Conservation (phyloP, 2,113 vertebrate species). For the Cavia porcellus region DNA sequence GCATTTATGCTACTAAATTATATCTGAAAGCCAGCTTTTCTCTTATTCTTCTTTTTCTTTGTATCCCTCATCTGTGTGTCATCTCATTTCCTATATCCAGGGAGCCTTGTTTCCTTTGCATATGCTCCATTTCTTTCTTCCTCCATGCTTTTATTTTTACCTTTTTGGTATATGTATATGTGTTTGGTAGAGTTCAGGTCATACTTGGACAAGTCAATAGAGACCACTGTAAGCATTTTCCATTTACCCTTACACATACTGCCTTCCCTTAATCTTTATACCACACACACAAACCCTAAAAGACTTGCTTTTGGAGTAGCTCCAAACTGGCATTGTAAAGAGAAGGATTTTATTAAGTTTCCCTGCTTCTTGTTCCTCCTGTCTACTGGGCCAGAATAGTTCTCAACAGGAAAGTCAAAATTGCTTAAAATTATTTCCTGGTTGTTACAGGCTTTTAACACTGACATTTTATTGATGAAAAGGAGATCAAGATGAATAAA, state of each 20-base stretch:
- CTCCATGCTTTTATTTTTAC: slow-evolving; percentile 54
- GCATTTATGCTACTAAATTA: slow-evolving; percentile 36
- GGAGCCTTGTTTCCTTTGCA: background rate
- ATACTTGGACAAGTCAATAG: slow-evolving; percentile 49
- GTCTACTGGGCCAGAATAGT: slow-evolving; percentile 70
- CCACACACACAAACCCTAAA: slow-evolving; percentile 60
- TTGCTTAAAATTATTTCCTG: slow-evolving; percentile 81
- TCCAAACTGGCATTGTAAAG: slow-evolving; percentile 75
- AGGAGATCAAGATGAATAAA: slow-evolving; percentile 78
- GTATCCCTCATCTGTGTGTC: background rate
- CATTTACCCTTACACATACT: slow-evolving; percentile 60
- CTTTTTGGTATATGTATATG: slow-evolving; percentile 31
- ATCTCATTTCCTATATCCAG: background rate
- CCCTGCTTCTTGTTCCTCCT: slow-evolving; percentile 60
- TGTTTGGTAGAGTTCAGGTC: background rate
- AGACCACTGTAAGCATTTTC: slow-evolving; percentile 42
- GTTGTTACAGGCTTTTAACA: slow-evolving; percentile 73
- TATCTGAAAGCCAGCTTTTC: slow-evolving; percentile 27
- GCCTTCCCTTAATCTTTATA: slow-evolving; percentile 52
- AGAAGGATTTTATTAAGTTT: slow-evolving; percentile 77
- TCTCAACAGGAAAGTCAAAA: slow-evolving; percentile 77
- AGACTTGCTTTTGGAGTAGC: slow-evolving; percentile 47
- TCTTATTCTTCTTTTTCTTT: slow-evolving; percentile 19
- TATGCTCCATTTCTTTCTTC: background rate
- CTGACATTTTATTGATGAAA: slow-evolving; percentile 78